Conservation (phyloP, 1,140 invertebrate genomes). For the Latrodectus geometricus region DNA sequence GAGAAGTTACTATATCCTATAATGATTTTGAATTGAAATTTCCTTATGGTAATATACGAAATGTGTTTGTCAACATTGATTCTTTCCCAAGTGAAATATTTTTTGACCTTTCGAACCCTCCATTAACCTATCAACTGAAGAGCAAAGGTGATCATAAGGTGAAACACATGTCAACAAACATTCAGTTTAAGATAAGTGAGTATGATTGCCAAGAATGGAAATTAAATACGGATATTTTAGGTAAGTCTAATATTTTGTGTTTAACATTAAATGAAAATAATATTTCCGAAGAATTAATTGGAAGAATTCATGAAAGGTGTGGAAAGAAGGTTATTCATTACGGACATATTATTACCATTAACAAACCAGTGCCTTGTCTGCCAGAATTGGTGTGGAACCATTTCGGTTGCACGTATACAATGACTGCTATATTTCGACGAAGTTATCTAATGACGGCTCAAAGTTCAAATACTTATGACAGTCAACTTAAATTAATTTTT, state of each 20-base stretch:
- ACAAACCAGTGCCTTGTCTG: not conserved
- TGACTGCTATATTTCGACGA: conserved; percentile 14
- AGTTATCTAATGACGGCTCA: not conserved
- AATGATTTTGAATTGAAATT: not conserved
- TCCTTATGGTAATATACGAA: not conserved
- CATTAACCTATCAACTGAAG: not conserved
- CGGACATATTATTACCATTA: not conserved
- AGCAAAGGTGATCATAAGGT: not conserved
- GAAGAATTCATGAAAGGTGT: not conserved
- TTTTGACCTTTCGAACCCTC: conserved; percentile 10
- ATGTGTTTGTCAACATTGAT: not conserved
- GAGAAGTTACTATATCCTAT: not conserved
- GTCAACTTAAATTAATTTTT: not conserved
- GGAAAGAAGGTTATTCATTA: not conserved
- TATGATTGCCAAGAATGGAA: not conserved
- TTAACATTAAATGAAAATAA: not conserved
- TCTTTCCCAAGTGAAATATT: not conserved
- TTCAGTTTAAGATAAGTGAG: not conserved
- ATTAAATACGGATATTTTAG: not conserved
- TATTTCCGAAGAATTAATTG: not conserved
- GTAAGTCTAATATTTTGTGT: not conserved
- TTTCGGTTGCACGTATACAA: conserved; percentile 2
- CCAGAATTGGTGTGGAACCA: not conserved
- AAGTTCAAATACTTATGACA: not conserved
- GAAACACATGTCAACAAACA: not conserved